Evolutionary conservation across 1,140 invertebrate species (phyloP).

Genomic region (Ips nitidus): DNA sequence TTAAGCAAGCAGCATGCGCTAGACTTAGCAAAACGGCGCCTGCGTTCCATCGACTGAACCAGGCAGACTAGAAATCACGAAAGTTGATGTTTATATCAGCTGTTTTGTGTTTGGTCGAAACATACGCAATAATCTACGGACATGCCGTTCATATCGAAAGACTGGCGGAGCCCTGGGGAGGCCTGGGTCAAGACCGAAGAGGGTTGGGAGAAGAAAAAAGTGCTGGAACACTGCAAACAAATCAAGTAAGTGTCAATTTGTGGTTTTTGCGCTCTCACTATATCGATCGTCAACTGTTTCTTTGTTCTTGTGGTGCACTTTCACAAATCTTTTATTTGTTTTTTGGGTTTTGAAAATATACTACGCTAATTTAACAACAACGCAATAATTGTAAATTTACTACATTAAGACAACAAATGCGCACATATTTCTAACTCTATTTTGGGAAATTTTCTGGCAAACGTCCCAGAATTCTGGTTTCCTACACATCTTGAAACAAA

Average conservation of each 20-base stretch:
- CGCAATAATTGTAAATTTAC: neutral
- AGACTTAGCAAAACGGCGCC: too few species aligned
- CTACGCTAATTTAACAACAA: neutral
- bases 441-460: too few species aligned
- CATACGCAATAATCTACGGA: constrained; percentile 22
- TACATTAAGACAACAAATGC: too few species aligned
- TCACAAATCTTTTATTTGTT: constrained; percentile 11
- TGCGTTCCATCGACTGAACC: too few species aligned
- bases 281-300: constrained; percentile 51
- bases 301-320: constrained; percentile 55
- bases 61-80: constrained; percentile 5
- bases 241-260: constrained; percentile 46
- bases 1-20: too few species aligned
- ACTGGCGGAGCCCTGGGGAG: constrained; percentile 94
- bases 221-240: constrained; percentile 67
- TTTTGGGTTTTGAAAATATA: neutral
- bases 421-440: too few species aligned
- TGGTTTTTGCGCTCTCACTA: constrained; percentile 25
- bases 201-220: constrained; percentile 95
- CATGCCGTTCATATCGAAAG: constrained; percentile 95
- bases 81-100: constrained; percentile 38
- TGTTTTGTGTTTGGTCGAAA: constrained; percentile 34
- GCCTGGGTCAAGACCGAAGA: constrained; percentile 97
- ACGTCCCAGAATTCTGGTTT: too few species aligned
- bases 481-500: too few species aligned